Percentiles rank a stretch among this genome's conserved stretches.
phyloP scores from a whole-genome alignment of 2,797 vertebrate species.

The Ceyx erithaca region DNA sequence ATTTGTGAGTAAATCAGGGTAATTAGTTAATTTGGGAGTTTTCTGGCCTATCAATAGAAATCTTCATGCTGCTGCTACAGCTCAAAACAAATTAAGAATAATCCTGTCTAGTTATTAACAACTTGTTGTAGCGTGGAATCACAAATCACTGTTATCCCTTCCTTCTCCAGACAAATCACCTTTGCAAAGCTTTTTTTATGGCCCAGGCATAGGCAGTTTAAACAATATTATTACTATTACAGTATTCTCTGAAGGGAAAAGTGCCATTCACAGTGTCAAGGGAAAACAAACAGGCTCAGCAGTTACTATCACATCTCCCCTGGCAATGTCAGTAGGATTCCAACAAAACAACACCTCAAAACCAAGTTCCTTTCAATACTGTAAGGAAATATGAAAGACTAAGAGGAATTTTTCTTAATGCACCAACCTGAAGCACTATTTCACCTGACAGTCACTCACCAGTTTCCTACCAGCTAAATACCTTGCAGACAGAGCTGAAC shows the following conservation, averaged over 20 bases:
- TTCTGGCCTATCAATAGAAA: background rate
- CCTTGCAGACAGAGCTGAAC: conserved; percentile 62
- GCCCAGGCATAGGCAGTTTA: background rate
- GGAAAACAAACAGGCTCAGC: background rate
- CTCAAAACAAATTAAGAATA: background rate
- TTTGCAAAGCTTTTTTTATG: background rate
- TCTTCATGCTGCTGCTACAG: background rate
- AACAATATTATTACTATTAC: background rate
- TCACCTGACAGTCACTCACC: conserved; percentile 49
- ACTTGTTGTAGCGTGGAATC: background rate
- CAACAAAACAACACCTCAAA: background rate
- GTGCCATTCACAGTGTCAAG: background rate
- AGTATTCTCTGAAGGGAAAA: background rate
- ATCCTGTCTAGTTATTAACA: background rate
- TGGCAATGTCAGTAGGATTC: background rate
- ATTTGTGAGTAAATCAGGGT: background rate
- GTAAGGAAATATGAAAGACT: background rate
- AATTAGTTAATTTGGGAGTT: background rate
- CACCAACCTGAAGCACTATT: conserved; percentile 21
- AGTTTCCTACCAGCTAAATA: conserved; percentile 50
- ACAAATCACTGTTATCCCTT: background rate
- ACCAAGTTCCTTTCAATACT: background rate
- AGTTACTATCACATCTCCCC: background rate
- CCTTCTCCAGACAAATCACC: background rate
- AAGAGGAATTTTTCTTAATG: conserved; percentile 14